Evolutionary conservation across 2,113 vertebrate species (phyloP).

Genomic region (Phocoena sinus): DNA sequence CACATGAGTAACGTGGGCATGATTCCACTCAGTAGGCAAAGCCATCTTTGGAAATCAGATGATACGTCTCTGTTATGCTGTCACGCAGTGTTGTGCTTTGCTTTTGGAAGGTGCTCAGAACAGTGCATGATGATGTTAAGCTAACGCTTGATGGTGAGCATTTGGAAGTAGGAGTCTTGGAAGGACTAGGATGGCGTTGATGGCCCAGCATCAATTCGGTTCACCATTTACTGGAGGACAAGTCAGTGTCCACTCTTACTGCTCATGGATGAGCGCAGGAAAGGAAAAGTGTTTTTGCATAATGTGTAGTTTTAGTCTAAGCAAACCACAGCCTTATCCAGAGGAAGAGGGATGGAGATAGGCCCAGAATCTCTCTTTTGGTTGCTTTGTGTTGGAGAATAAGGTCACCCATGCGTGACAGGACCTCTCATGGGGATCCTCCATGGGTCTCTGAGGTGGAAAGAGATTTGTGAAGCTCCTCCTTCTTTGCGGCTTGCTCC

Average conservation of each 20-base stretch:
- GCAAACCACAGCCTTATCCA: not conserved
- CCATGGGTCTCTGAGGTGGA: not conserved
- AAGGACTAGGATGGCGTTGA: not conserved
- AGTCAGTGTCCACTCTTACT: not conserved
- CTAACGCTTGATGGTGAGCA: not conserved
- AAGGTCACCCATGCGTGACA: not conserved
- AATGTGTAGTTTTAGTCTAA: slow-evolving; percentile 2
- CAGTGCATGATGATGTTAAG: not conserved
- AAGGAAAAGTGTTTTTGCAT: not conserved
- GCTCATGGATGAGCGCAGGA: not conserved
- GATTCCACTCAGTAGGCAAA: not conserved
- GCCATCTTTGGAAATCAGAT: not conserved
- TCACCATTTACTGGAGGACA: not conserved
- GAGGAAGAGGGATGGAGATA: not conserved
- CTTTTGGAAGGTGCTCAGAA: not conserved
- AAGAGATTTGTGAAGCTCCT: slow-evolving; percentile 13
- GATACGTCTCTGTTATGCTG: not conserved
- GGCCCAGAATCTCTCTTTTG: not conserved
- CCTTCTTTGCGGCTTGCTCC: not conserved
- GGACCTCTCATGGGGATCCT: not conserved
- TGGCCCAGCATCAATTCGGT: not conserved
- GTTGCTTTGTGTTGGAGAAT: not conserved
- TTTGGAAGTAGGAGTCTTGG: not conserved
- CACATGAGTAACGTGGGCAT: not conserved
- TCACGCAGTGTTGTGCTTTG: not conserved